Evolutionary conservation across 2,113 vertebrate species (phyloP), one percentile per base, ranked within the genome.

Genomic region (Percopsis transmontana): DNA sequence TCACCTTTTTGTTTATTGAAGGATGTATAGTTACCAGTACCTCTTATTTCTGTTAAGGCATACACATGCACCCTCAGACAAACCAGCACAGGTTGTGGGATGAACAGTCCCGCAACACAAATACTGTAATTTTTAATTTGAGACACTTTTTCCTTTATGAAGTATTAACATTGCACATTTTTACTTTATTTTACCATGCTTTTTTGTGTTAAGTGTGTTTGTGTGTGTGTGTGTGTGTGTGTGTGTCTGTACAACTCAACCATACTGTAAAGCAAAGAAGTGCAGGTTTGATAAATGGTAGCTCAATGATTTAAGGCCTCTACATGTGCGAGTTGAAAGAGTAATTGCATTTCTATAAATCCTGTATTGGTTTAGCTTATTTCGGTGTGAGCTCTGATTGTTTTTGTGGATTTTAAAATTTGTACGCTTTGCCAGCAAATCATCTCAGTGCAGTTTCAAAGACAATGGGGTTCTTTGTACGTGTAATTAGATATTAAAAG

Each of bases 111-210:
- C 59, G 47, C 7, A 23, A 16, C 21, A 15, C 27, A 74, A 42
- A 14, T 7, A 18, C 56, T 21, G 11, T 53, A 57, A 27, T 53
- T 61, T 51, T 41, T 7, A 27, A 52, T 41, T 6, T 23, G 16
- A 45, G 47, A 71, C 64, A 47, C 51, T 61, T 73, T 68, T 0
- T 21, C 58, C n/a, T n/a, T n/a, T n/a, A n/a, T 55, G 52, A 71
- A 78, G 50, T 66, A 62, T 68, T 62, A 45, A 24, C 44, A n/a
- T 83, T 82, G 77, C 82, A 83, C 80, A 78, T 78, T 70, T 55
- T 38, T 72, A 18, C 6, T 50, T 71, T 58, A 24, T 68, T 20
- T 15, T 67, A 27, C 38, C 14, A 18, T 66, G 68, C 58, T 15
- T 80, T 76, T 80, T 74, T 38, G 48, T 81, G 62, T 75, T 60